These are phyloP conservation scores for Mactromeris polynyma DNA, from an alignment of 2,888 invertebrate genomes.

Conservation along the genomic window DNA sequence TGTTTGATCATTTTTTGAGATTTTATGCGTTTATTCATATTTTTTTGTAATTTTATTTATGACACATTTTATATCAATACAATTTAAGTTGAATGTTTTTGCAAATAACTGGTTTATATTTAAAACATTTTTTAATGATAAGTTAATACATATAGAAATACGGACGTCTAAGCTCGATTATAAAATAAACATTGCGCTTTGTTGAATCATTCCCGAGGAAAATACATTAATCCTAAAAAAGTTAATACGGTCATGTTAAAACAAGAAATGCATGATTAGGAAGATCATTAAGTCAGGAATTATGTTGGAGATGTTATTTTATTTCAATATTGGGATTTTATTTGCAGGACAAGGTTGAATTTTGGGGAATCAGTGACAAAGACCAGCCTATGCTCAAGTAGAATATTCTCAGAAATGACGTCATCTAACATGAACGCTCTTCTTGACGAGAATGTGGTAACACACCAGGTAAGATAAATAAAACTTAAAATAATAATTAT, in stretches of 20 bases:
- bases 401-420: too few species aligned
- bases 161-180: too few species aligned
- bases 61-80: neutral
- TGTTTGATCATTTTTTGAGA: too few species aligned
- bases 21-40: neutral
- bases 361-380: neutral
- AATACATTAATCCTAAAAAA: neutral
- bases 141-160: too few species aligned
- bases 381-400: too few species aligned
- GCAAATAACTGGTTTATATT: neutral
- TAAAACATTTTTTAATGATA: too few species aligned
- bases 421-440: too few species aligned
- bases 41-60: neutral
- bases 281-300: neutral
- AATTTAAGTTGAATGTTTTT: neutral
- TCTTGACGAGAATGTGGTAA: neutral
- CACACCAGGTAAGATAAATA: neutral
- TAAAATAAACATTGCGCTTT: neutral
- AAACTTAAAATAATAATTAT: neutral
- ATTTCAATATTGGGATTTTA: too few species aligned
- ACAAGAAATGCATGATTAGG: neutral
- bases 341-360: slow-evolving; percentile 16
- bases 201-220: too few species aligned
- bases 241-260: neutral
- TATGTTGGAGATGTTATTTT: too few species aligned